Evolutionary conservation across 2,113 vertebrate genomes (phyloP).

Genomic region (Chaetodon auriga): DNA sequence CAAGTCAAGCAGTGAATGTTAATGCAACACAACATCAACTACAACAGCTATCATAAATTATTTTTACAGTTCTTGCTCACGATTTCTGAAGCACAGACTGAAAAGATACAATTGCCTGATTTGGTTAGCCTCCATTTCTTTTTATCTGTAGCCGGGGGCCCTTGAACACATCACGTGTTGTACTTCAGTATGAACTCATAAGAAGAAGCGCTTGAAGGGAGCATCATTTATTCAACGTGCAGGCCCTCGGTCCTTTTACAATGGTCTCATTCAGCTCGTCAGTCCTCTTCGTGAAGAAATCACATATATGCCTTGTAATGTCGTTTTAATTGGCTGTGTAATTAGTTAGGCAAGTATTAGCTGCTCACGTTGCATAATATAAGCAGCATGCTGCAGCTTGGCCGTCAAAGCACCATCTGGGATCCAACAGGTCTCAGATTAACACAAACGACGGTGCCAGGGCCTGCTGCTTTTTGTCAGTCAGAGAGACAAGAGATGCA

Average conservation of each 20-base stretch:
- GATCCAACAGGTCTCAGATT: slow-evolving; percentile 66
- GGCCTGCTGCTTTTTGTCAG: slow-evolving; percentile 14
- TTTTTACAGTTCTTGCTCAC: not conserved
- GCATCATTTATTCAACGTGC: slow-evolving; percentile 12
- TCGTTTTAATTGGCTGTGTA: slow-evolving; percentile 47
- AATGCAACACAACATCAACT: not conserved
- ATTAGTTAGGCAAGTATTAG: slow-evolving; percentile 37
- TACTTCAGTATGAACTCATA: not conserved
- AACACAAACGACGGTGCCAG: slow-evolving; percentile 35
- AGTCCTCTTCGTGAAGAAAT: not conserved
- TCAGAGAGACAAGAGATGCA: slow-evolving; percentile 26
- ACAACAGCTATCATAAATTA: not conserved
- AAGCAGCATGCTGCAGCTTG: slow-evolving; percentile 51
- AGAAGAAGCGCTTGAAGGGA: slow-evolving; percentile 19
- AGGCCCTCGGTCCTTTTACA: not conserved
- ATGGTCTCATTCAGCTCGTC: not conserved
- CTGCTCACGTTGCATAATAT: slow-evolving; percentile 54
- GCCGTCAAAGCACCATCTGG: slow-evolving; percentile 64
- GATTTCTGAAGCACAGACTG: not conserved
- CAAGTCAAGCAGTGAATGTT: slow-evolving; percentile 7
- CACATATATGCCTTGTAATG: slow-evolving; percentile 16
- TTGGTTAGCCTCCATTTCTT: not conserved
- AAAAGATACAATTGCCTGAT: not conserved
- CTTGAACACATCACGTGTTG: not conserved
- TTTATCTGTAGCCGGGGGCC: not conserved